Conservation (phyloP, 2,797 vertebrate species). For the Lagorchestes hirsutus region DNA sequence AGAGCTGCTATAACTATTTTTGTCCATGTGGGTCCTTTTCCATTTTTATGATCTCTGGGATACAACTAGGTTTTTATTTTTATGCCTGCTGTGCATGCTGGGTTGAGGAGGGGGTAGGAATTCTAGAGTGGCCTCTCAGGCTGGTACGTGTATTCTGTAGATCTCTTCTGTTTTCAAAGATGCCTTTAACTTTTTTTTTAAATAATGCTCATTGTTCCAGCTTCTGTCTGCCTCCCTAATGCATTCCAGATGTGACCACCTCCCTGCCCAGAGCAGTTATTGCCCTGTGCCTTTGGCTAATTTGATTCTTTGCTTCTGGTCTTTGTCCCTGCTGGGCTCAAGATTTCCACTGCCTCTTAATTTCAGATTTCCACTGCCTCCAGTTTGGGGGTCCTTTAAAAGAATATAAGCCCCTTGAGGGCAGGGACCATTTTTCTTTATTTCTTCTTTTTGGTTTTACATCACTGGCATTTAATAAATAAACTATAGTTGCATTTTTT, state of each 20-base stretch:
- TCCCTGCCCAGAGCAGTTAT: slow-evolving; percentile 17
- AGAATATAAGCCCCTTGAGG: slow-evolving; percentile 11
- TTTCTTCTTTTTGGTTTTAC: neutral
- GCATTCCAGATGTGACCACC: slow-evolving; percentile 53
- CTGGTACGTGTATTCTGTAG: neutral
- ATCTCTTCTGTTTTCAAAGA: slow-evolving; percentile 46
- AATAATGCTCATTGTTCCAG: slow-evolving; percentile 46
- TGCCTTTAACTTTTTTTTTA: slow-evolving; percentile 56
- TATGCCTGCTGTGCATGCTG: neutral
- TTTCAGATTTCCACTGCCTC: neutral
- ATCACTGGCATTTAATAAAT: neutral
- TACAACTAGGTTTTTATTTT: too few species aligned
- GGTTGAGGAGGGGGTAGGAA: too few species aligned
- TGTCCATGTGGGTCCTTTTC: too few species aligned
- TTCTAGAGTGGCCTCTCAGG: neutral
- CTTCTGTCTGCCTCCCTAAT: slow-evolving; percentile 65
- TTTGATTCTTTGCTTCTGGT: neutral
- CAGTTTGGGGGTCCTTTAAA: neutral
- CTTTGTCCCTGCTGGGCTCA: neutral
- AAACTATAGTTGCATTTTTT: neutral
- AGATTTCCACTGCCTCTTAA: neutral
- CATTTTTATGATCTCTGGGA: too few species aligned
- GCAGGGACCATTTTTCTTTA: neutral
- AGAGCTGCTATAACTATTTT: too few species aligned
- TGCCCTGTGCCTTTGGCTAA: neutral